A percentile compares a stretch with the other conserved stretches of the same genome.
These are phyloP conservation scores for Cerceris rybyensis DNA, from an alignment of 2,888 invertebrate genomes.

Conservation along the genomic window DNA sequence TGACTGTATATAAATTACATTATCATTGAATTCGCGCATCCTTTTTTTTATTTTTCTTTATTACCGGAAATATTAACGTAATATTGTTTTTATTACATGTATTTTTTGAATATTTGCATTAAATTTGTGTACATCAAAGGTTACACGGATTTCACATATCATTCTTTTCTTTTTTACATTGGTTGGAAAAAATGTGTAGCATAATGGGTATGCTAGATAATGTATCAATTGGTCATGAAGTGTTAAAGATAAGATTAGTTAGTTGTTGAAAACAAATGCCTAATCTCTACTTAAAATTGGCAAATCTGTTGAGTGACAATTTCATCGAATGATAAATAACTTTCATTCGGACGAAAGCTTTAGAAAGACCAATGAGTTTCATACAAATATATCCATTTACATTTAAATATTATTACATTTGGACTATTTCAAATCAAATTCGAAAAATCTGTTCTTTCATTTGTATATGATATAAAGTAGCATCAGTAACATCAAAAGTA, in stretches of 20 bases:
- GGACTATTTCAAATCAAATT: background rate
- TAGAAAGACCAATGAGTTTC: too few relatives aligned
- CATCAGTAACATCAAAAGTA: conserved; percentile 15
- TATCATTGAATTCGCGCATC: background rate
- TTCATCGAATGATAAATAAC: too few relatives aligned
- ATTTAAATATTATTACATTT: too few relatives aligned
- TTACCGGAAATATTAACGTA: background rate
- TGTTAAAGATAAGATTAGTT: conserved; percentile 12
- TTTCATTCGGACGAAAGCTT: too few relatives aligned
- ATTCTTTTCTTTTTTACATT: conserved; percentile 2
- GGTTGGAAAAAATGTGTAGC: conserved; percentile 9
- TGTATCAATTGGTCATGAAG: conserved; percentile 9
- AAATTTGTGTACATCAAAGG: conserved; percentile 2
- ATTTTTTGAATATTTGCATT: background rate
- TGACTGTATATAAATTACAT: conserved; percentile 16
- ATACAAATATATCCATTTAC: too few relatives aligned
- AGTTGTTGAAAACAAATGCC: conserved; percentile 1
- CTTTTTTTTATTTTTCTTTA: conserved; percentile 6
- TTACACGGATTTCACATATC: conserved; percentile 1
- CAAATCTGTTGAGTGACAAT: too few relatives aligned
- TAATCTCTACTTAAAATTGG: too few relatives aligned
- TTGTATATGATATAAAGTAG: conserved; percentile 11
- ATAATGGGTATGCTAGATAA: conserved; percentile 5
- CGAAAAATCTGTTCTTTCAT: background rate
- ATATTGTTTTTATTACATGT: background rate